These are phyloP conservation scores for Temnopleurus reevesii DNA, from an alignment of 53 echinoderm and acorn worm genomes.

Conservation along the genomic window DNA sequence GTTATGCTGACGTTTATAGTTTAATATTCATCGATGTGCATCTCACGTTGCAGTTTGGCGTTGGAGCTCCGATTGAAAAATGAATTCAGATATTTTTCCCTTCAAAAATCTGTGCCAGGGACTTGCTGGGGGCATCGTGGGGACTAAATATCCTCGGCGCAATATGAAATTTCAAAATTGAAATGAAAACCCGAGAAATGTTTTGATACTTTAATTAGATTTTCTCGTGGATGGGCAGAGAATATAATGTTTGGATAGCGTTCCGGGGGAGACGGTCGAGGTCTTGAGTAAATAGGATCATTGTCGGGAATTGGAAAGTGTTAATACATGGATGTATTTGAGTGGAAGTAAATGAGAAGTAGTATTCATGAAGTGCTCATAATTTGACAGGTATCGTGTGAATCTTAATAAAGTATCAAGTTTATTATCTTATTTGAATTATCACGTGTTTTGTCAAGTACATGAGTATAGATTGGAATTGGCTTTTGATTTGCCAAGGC, in stretches of 20 bases:
- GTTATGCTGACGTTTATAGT: neutral
- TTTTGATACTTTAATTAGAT: slow-evolving; percentile 1
- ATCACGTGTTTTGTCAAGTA: too few species aligned
- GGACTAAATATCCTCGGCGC: neutral
- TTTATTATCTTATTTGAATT: too few species aligned
- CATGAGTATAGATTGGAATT: too few species aligned
- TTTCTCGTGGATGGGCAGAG: neutral
- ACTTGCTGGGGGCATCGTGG: neutral
- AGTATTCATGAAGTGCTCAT: neutral
- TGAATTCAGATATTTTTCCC: neutral
- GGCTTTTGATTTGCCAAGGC: too few species aligned
- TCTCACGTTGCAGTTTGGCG: neutral
- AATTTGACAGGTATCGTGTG: neutral
- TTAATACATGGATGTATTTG: neutral
- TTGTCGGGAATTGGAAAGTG: neutral
- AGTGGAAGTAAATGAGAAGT: neutral
- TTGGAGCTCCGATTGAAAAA: neutral
- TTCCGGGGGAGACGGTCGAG: neutral
- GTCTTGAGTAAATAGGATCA: neutral
- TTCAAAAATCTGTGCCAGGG: neutral
- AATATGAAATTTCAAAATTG: neutral
- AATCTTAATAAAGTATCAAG: neutral
- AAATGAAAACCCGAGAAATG: neutral
- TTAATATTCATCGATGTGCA: neutral
- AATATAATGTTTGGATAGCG: neutral